Percentiles rank a stretch among this genome's conserved stretches.
These are phyloP conservation scores for Micronycteris hirsuta DNA, from an alignment of 2,113 vertebrate species.

Conservation along the genomic window DNA sequence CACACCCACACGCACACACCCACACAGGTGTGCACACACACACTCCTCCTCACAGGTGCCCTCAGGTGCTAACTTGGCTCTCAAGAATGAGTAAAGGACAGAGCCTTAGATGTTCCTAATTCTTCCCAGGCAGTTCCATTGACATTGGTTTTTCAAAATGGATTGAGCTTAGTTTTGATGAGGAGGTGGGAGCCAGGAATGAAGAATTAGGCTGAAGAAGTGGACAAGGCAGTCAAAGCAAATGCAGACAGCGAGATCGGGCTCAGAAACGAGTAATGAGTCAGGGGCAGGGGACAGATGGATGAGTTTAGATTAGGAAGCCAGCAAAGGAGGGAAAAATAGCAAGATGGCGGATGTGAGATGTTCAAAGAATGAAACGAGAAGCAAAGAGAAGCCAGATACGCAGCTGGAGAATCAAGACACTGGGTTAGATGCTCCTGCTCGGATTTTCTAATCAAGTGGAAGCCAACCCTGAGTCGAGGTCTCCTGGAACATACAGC, in stretches of 20 bases:
- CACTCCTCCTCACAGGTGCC: background rate
- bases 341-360: background rate
- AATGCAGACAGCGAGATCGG: background rate
- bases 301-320: background rate
- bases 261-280: background rate
- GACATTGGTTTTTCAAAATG: background rate
- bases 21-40: background rate
- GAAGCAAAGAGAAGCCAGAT: background rate
- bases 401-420: background rate
- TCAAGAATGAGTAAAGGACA: slow-evolving; percentile 12
- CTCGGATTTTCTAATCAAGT: background rate
- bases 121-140: slow-evolving; percentile 27
- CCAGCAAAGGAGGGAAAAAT: background rate
- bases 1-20: background rate
- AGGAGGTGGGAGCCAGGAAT: background rate
- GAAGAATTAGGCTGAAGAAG: background rate
- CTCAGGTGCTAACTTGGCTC: background rate
- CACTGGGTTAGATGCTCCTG: background rate
- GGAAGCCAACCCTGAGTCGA: background rate
- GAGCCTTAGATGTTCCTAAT: slow-evolving; percentile 14
- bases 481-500: fast-evolving
- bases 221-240: background rate
- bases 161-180: background rate
- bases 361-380: background rate
- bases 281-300: background rate